Conservation (phyloP, 23 tunicate genomes). For the Ascidia mentula region DNA sequence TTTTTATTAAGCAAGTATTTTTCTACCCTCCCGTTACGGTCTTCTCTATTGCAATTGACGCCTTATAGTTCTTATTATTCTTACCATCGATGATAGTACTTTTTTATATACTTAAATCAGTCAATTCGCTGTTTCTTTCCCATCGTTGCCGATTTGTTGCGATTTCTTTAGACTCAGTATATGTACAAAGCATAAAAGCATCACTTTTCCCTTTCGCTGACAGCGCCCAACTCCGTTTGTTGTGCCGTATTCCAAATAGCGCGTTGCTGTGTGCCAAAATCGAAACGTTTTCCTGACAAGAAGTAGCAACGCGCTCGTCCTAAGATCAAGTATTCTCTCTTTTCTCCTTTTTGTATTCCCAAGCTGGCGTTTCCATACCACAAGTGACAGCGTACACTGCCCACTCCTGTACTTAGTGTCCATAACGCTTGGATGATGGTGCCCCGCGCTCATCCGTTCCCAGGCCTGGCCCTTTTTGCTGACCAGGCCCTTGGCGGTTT, state of each 20-base stretch:
- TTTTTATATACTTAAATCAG: too few relatives aligned
- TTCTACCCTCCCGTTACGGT: not conserved
- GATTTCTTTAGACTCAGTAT: conserved; percentile 1
- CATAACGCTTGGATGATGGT: too few relatives aligned
- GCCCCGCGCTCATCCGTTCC: too few relatives aligned
- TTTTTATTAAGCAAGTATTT: not conserved
- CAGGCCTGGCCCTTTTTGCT: too few relatives aligned
- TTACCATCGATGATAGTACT: too few relatives aligned
- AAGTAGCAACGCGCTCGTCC: not conserved
- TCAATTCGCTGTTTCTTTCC: too few relatives aligned
- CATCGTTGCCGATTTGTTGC: too few relatives aligned
- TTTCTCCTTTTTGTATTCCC: not conserved
- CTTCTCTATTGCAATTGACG: conserved; percentile 33
- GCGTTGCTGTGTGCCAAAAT: conserved; percentile 4
- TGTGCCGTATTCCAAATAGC: not conserved
- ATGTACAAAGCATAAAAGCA: not conserved
- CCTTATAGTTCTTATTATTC: conserved; percentile 27
- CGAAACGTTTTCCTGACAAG: too few relatives aligned
- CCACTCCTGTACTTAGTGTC: too few relatives aligned
- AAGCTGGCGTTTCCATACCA: not conserved
- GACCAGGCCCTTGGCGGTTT: too few relatives aligned
- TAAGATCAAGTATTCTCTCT: not conserved
- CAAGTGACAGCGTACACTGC: conserved; percentile 10
- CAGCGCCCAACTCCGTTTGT: too few relatives aligned
- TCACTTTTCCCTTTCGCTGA: too few relatives aligned